Base-by-base conservation (phyloP, 2,797 vertebrate species). In the Trematomus bernacchii region DNA sequence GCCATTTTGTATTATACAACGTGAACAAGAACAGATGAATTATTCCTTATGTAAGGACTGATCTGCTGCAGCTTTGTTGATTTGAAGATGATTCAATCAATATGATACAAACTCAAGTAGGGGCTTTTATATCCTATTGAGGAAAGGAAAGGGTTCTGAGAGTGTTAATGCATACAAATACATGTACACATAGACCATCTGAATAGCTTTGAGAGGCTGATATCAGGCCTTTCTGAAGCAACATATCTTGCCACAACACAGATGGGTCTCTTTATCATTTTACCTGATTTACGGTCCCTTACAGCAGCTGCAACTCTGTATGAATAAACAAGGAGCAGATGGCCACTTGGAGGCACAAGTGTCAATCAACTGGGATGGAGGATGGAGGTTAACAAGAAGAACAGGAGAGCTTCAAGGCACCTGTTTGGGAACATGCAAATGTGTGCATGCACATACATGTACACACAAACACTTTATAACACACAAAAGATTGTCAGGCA, bases 281-380 rank as follows among this genome's bases (percentile, higher is more conserved):
- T 70, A 88, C 69, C 82, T 79, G 81, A 89, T 89, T 85, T 79
- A 76, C 66, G 75, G 54, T 64, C 77, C 48, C 67, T 87, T 77
- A 65, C 37, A 70, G 46, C 79, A 83, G 79, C 76, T 85, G 82
- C 2, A 37, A 64, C 84, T 71, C 73, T 64, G 74, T 51, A 47
- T 76, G 76, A 83, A 71, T 77, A 76, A 87, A 87, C 79, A 86
- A 76, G 75, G 65, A 86, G 75, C 89, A 92, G 91, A 92, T 90
- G 88, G 90, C 66, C 78, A 78, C 82, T 90, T 72, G 50, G 52
- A 90, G 55, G 16, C 73, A 82, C 66, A 67, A 87, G 90, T 87
- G 85, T 86, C 85, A 84, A 75, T 91, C 82, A 73, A 59, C 54
- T 27, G 54, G 53, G 66, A 71, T 51, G n/a, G 72, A 79, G 67